Base-by-base conservation (phyloP, 2,797 vertebrate genomes). In the Smutsia gigantea region DNA sequence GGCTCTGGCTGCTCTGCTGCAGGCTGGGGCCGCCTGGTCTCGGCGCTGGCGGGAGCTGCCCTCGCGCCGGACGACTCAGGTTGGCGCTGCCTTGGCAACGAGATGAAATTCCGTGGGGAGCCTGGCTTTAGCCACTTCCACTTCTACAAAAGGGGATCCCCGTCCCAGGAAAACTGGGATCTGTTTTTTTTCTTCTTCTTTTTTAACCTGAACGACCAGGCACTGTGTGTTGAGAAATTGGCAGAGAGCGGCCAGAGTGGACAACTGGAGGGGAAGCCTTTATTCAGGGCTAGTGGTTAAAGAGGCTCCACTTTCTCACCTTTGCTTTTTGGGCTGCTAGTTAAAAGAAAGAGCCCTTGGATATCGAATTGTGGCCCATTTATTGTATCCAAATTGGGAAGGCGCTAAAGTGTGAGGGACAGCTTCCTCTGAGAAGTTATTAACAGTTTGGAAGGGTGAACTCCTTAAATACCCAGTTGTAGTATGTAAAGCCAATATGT, bases 361-460 rank as follows among this genome's bases (percentile, higher is more conserved):
- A 77, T 82, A 51, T 83, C 14, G 29, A 71, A 31, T 68, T 49
- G 42, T 87, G 61, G 49, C 34, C 53, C 51, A 12, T 87, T 79
- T 55, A 29, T 75, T 74, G 83, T 29, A 31, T 89, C 66, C 49
- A 89, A n/a, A 64, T 18, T 10, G 82, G 95, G 90, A 88, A 83
- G 34, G 91, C 61, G 25, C 88, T 37, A 0, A 69, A 93, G 95
- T 59, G 53, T 64, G 88, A 83, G 81, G 51, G 37, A 59, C 53
- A 71, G 88, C 78, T 90, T 79, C 88, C 46, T 79, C 88, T 39
- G 55, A 83, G 83, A 98, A 98, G 96, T 98, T 97, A 87, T 66
- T 96, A 61, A 79, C 86, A 93, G 55, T 94, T 83, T 93, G 87
- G 83, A 72, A 94, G 83, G 93, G 55, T 25, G 29, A 90, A 83